Conservation (phyloP, 1,140 invertebrate species). For the Laupala kohalensis region DNA sequence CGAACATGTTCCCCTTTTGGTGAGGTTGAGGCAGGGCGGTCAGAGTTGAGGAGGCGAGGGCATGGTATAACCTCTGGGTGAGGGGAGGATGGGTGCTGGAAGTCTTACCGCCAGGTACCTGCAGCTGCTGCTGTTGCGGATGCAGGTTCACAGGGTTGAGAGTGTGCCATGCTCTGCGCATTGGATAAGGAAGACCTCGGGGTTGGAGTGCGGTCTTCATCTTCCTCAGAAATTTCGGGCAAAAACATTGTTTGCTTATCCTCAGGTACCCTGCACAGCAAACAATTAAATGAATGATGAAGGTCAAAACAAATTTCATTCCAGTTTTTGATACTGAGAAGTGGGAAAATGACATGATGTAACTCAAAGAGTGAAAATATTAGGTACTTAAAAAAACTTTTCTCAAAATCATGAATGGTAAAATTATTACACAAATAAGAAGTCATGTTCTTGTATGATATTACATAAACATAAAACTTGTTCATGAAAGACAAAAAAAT, state of each 20-base stretch:
- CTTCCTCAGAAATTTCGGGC: conserved; percentile 43
- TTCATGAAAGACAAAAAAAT: neutral
- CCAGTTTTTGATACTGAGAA: neutral
- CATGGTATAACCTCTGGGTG: neutral
- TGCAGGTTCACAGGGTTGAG: neutral
- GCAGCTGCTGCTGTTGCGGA: conserved; percentile 5
- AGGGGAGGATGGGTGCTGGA: neutral
- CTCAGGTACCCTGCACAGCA: conserved; percentile 37
- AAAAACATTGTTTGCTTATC: conserved; percentile 45
- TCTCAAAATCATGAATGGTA: neutral
- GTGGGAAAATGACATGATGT: neutral
- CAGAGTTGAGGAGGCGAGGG: neutral
- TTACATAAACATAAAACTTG: too few relatives aligned
- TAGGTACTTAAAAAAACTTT: neutral
- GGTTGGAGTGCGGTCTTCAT: conserved; percentile 26
- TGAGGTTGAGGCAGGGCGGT: neutral
- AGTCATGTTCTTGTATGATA: too few relatives aligned
- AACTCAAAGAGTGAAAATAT: neutral
- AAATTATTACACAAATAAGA: too few relatives aligned
- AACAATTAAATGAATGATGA: conserved; percentile 1
- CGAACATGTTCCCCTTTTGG: neutral
- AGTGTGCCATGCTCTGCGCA: neutral
- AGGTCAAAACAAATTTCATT: neutral
- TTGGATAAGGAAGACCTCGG: neutral
- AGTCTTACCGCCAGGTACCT: conserved; percentile 15